Evolutionary conservation across 2,113 vertebrate species (phyloP), one percentile per base, ranked within the genome.

Genomic region (Phoenicopterus ruber): DNA sequence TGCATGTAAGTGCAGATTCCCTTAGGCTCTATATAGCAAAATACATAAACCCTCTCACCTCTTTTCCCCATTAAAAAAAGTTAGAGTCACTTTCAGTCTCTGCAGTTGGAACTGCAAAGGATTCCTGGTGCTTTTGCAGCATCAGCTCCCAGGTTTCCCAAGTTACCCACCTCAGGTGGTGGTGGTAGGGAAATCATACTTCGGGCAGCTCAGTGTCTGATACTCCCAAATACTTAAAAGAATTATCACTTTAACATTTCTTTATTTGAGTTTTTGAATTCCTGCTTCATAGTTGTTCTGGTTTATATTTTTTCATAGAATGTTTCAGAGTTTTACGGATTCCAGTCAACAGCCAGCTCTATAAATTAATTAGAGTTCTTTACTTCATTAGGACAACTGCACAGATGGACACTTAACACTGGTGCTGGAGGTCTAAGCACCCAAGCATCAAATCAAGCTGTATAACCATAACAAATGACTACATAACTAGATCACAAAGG

Each of bases 361-460:
- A 11, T 55, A 94, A 80, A 93, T 83, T 77, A 57, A 40, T 40
- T 55, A 9, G 8, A 46, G 46, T 62, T 87, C 58, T 58, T 90
- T n/a, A 50, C 34, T 71, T 82, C 31, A 62, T 84, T 57, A 67
- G 50, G 10, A 66, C 32, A 93, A 74, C 31, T 26, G 26, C 72
- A 84, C 69, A 95, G 86, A 92, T 63, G 21, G 80, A 88, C 26
- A 86, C 76, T 71, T 86, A 63, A 88, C 24, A 47, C 19, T 38
- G 19, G 40, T 76, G 54, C 78, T 93, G 86, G 76, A 78, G 42
- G 26, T 83, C 57, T 81, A 67, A 94, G 63, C 47, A 94, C 16
- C 36, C 67, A 92, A 91, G 55, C 82, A 93, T 63, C 76, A 95
- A 88, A 90, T 86, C 86, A 82, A 86, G 34, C 84, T 94, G 24